Evolutionary conservation across 2,113 vertebrate genomes (phyloP).

Genomic region (Alethe castanea): DNA sequence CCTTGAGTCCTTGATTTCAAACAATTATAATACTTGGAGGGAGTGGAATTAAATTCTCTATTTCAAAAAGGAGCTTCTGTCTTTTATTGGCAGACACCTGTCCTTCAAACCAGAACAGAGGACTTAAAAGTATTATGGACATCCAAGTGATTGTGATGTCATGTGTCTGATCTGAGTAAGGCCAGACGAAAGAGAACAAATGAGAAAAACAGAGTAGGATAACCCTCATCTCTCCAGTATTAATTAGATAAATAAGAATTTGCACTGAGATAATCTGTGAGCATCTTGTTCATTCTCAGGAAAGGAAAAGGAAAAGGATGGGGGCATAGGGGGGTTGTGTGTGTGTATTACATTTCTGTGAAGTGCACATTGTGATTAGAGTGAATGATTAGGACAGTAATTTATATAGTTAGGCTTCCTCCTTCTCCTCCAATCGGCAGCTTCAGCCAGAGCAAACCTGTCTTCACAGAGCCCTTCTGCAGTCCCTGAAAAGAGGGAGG

Average conservation of each 20-base stretch:
- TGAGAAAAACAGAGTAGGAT: not conserved
- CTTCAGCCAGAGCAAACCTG: not conserved
- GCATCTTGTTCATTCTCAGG: not conserved
- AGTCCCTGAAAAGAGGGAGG: not conserved
- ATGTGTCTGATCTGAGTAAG: not conserved
- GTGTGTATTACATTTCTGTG: not conserved
- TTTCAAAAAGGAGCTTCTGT: too few species aligned
- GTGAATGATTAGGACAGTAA: not conserved
- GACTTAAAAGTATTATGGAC: not conserved
- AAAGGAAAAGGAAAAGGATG: not conserved
- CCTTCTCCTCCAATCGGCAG: not conserved
- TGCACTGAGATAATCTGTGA: not conserved
- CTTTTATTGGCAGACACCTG: too few species aligned
- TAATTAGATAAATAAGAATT: not conserved
- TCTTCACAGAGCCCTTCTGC: not conserved
- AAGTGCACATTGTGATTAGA: not conserved
- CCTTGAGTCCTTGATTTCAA: too few species aligned
- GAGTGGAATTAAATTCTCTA: too few species aligned
- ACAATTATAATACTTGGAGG: too few species aligned
- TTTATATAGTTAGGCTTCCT: not conserved
- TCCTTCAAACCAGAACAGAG: too few species aligned
- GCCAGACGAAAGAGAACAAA: not conserved
- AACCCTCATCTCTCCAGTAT: not conserved
- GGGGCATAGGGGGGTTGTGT: too few species aligned
- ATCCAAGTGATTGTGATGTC: not conserved